phyloP scores from a whole-genome alignment of 1,140 invertebrate genomes.

The silkworm (Bombyx mori) region DNA sequence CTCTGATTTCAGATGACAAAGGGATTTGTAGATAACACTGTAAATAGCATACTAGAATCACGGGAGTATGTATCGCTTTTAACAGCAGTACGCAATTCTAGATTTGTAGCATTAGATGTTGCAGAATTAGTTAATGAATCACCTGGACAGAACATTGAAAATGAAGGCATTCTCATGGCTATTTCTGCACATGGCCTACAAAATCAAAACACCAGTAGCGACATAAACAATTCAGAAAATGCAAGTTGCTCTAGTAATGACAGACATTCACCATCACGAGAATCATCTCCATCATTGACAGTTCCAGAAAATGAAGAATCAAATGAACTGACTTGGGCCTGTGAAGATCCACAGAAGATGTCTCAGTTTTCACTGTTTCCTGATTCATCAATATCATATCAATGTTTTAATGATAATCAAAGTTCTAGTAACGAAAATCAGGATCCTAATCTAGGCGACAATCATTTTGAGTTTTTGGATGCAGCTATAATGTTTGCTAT shows the following conservation, averaged over 20 bases:
- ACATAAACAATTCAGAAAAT: slow-evolving; percentile 22
- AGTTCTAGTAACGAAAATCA: slow-evolving; percentile 26
- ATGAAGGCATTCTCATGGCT: slow-evolving; percentile 78
- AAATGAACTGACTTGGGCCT: background rate
- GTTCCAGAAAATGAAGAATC: slow-evolving; percentile 24
- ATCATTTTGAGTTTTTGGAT: slow-evolving; percentile 75
- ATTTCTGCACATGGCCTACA: slow-evolving; percentile 76
- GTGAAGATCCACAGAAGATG: slow-evolving; percentile 15
- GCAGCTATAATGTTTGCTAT: slow-evolving; percentile 79
- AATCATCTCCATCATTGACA: slow-evolving; percentile 24
- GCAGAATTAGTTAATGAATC: slow-evolving; percentile 71
- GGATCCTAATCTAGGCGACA: slow-evolving; percentile 26
- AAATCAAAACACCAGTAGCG: slow-evolving; percentile 35
- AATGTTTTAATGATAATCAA: slow-evolving; percentile 39
- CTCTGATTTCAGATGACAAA: slow-evolving; percentile 70
- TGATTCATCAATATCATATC: slow-evolving; percentile 33
- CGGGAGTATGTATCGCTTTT: slow-evolving; percentile 69
- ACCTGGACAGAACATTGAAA: slow-evolving; percentile 72
- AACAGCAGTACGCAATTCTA: slow-evolving; percentile 43
- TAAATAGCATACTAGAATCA: slow-evolving; percentile 78
- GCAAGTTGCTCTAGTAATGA: background rate
- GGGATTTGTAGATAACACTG: slow-evolving; percentile 80
- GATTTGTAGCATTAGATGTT: slow-evolving; percentile 61
- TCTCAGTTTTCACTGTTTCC: slow-evolving; percentile 31
- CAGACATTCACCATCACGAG: slow-evolving; percentile 18